Percentiles rank a stretch among this genome's conserved stretches.
These are phyloP conservation scores for Anguilla marmorata DNA, from an alignment of 2,797 vertebrate genomes.

Conservation along the genomic window DNA sequence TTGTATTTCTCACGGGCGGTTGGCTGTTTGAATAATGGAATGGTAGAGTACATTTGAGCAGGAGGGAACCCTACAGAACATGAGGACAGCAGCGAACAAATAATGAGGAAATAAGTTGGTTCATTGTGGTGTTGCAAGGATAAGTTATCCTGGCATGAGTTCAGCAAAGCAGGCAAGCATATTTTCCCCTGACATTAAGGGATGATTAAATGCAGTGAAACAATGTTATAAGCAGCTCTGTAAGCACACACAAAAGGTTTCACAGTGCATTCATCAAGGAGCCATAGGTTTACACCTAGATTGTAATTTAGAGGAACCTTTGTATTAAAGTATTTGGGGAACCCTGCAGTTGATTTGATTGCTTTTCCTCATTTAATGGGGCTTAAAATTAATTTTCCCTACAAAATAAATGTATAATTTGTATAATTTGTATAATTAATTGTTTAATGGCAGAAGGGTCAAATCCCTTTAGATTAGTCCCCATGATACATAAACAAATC, in stretches of 20 bases:
- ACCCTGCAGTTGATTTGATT: conserved; percentile 22
- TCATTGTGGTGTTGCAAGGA: conserved; percentile 6
- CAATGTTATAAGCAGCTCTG: neutral
- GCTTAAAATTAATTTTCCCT: conserved; percentile 29
- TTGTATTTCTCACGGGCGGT: conserved; percentile 57
- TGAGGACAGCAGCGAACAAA: conserved; percentile 63
- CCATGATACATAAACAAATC: neutral
- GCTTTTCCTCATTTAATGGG: conserved; percentile 15
- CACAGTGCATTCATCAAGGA: neutral
- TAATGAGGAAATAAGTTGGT: conserved; percentile 49
- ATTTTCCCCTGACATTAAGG: neutral
- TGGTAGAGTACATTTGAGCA: conserved; percentile 66
- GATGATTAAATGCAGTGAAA: neutral
- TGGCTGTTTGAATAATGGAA: conserved; percentile 72
- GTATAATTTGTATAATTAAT: conserved; percentile 5
- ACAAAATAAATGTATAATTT: conserved; percentile 22
- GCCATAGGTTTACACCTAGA: neutral
- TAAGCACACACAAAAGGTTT: neutral
- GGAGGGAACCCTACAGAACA: conserved; percentile 57
- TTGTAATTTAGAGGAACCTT: neutral
- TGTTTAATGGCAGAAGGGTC: conserved; percentile 13
- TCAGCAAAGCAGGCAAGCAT: neutral
- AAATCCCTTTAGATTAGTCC: neutral
- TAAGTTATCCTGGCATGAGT: neutral
- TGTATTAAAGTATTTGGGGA: neutral